Percentiles rank a stretch among this genome's conserved stretches.
phyloP scores from a whole-genome alignment of 2,797 vertebrate genomes.

The Cryptoblepharus egeriae region DNA sequence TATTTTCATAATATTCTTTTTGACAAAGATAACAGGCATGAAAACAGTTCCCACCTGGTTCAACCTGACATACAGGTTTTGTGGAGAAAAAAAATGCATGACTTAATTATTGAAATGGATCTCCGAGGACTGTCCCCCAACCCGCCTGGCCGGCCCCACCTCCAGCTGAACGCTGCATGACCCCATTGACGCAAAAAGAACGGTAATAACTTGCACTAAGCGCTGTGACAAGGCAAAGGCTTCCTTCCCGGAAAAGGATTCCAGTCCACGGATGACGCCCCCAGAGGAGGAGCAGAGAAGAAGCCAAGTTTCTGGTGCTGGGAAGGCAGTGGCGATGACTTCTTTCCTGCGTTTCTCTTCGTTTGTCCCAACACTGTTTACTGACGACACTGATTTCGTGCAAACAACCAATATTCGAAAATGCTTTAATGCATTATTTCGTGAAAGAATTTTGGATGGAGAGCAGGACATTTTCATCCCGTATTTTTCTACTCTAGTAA shows the following conservation, averaged over 20 bases:
- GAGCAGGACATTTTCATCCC: constrained; percentile 56
- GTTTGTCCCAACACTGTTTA: constrained; percentile 69
- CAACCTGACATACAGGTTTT: constrained; percentile 83
- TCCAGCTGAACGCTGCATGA: constrained; percentile 80
- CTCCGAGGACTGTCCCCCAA: constrained; percentile 81
- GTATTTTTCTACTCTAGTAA: constrained; percentile 33
- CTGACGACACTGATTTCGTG: constrained; percentile 67
- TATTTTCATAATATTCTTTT: constrained; percentile 83
- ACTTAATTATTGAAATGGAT: constrained; percentile 84
- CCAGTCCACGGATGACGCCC: constrained; percentile 67
- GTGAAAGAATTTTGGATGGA: neutral
- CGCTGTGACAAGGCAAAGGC: constrained; percentile 72
- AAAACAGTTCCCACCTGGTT: constrained; percentile 78
- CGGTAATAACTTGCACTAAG: constrained; percentile 80
- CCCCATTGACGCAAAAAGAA: constrained; percentile 79
- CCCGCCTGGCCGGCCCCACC: constrained; percentile 77
- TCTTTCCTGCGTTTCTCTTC: constrained; percentile 65
- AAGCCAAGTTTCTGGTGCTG: constrained; percentile 60
- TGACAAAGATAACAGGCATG: constrained; percentile 82
- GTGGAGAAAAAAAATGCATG: constrained; percentile 78
- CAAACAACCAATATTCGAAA: too few species aligned
- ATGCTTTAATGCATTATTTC: too few species aligned
- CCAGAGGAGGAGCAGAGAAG: constrained; percentile 65
- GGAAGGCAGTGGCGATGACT: constrained; percentile 57
- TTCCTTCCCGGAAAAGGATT: constrained; percentile 70